Conservation (phyloP, 1,140 invertebrate species). For the Micrasema minimum region DNA sequence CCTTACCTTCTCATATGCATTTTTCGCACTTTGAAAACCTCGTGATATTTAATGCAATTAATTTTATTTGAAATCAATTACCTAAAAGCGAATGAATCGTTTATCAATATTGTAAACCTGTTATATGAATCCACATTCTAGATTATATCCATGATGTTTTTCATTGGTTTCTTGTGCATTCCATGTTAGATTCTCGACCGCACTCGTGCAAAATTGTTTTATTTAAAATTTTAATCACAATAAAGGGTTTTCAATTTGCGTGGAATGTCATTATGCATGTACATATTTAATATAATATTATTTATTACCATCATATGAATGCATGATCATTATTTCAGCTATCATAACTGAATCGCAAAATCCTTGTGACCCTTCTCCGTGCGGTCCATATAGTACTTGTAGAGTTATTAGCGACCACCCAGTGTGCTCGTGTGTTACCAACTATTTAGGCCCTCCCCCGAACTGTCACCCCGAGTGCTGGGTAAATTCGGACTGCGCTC, state of each 20-base stretch:
- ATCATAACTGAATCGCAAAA: slow-evolving; percentile 58
- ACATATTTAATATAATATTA: slow-evolving; percentile 19
- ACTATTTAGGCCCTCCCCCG: slow-evolving; percentile 76
- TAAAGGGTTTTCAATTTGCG: no score
- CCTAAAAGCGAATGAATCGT: no score
- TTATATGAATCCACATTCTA: no score
- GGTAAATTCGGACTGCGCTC: slow-evolving; percentile 75
- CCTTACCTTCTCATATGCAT: slow-evolving; percentile 12
- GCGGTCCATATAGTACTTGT: slow-evolving; percentile 75
- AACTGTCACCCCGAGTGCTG: slow-evolving; percentile 77
- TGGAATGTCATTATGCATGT: no score
- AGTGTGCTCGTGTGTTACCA: slow-evolving; percentile 73
- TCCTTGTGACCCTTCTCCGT: slow-evolving; percentile 73
- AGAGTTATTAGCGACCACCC: slow-evolving; percentile 71
- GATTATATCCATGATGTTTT: no score
- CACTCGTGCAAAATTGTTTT: no score
- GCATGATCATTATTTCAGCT: slow-evolving; percentile 48
- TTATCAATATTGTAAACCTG: no score
- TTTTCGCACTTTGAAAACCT: not conserved
- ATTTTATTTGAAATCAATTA: no score
- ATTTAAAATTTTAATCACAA: no score
- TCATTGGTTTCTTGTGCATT: no score
- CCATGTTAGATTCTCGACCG: no score
- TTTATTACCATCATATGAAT: slow-evolving; percentile 25
- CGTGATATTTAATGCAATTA: no score